These are phyloP conservation scores for Rhyacichthys aspro DNA, from an alignment of 2,797 vertebrate species.

Conservation along the genomic window DNA sequence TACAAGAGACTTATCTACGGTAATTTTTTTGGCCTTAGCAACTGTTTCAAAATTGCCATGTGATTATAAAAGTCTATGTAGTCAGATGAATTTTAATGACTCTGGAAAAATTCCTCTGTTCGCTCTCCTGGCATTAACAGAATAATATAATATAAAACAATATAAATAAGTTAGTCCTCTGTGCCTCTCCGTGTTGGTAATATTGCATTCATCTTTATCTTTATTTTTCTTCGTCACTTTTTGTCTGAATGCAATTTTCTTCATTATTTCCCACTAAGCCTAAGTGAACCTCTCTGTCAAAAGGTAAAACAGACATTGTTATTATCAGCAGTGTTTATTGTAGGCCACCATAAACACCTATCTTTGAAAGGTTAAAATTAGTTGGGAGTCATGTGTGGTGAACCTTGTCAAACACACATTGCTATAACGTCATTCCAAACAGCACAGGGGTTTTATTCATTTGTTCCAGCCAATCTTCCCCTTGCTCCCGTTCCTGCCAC, in stretches of 20 bases:
- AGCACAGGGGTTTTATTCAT: constrained; percentile 14
- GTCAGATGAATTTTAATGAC: not conserved
- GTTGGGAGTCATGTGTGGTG: not conserved
- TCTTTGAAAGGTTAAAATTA: constrained; percentile 15
- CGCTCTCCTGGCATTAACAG: not conserved
- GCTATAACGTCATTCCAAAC: constrained; percentile 9
- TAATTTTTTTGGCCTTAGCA: not conserved
- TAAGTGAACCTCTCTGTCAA: constrained; percentile 2
- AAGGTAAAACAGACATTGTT: constrained; percentile 24
- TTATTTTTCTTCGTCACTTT: not conserved
- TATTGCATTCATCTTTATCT: constrained; percentile 6
- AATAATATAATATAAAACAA: not conserved
- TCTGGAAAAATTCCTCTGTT: not conserved
- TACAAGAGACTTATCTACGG: constrained; percentile 7
- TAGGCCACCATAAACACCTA: constrained; percentile 20
- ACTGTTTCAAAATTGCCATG: not conserved
- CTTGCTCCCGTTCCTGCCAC: constrained; percentile 19
- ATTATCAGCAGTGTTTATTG: constrained; percentile 16
- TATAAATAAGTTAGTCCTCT: constrained; percentile 4
- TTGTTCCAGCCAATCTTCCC: constrained; percentile 6
- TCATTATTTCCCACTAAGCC: not conserved
- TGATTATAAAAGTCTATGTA: not conserved
- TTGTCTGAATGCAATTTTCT: not conserved
- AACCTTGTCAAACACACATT: constrained; percentile 2
- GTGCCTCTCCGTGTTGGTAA: not conserved